These are phyloP conservation scores for Tiliacea citrago DNA, from an alignment of 2,888 invertebrate genomes.

Conservation along the genomic window DNA sequence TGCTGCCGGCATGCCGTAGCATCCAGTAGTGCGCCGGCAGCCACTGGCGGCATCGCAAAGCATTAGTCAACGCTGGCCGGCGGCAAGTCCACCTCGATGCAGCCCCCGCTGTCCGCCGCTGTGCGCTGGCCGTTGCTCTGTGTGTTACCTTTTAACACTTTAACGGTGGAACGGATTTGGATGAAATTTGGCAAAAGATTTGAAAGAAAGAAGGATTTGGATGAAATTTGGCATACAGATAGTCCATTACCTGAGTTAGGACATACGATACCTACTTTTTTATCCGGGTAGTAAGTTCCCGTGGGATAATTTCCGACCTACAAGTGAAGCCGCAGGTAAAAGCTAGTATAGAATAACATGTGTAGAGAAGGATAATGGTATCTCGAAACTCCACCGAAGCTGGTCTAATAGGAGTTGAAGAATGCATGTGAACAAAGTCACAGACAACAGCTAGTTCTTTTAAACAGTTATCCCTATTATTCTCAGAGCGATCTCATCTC, in stretches of 20 bases:
- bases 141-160: not conserved
- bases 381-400: too few relatives aligned
- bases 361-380: not conserved
- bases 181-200: not conserved
- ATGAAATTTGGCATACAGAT: not conserved
- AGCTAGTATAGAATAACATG: not conserved
- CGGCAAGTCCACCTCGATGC: too few relatives aligned
- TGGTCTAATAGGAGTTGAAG: not conserved
- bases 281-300: too few relatives aligned
- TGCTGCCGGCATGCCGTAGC: too few relatives aligned
- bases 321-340: not conserved
- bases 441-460: not conserved
- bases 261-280: not conserved
- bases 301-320: not conserved
- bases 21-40: too few relatives aligned
- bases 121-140: too few relatives aligned
- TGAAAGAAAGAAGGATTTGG: too few relatives aligned
- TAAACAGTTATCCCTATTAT: slow-evolving; percentile 15
- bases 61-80: too few relatives aligned
- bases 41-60: too few relatives aligned
- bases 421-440: not conserved
- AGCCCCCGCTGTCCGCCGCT: too few relatives aligned
- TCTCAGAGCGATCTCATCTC: not conserved
- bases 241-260: not conserved
- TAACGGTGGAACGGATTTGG: not conserved